Conservation (phyloP, 2,113 vertebrate genomes). For the Lasiurus borealis region DNA sequence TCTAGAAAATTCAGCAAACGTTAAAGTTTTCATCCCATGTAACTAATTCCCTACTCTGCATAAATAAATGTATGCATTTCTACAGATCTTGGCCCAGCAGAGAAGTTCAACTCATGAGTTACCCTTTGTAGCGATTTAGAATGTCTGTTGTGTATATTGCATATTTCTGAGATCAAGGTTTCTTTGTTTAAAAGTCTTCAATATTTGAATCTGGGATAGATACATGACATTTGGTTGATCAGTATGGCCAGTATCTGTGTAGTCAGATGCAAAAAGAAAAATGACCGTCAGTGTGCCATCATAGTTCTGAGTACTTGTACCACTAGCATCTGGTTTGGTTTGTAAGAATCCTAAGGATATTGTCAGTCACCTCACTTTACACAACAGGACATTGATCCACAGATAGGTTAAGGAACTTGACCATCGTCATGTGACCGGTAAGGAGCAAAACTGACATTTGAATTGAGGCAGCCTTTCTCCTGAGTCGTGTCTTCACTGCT, state of each 20-base stretch:
- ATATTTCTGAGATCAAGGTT: background rate
- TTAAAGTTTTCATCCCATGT: background rate
- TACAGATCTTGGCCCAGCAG: background rate
- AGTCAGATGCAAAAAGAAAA: background rate
- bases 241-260: background rate
- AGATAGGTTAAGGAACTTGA: background rate
- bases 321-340: background rate
- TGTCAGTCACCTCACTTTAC: background rate
- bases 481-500: background rate
- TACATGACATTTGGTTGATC: background rate
- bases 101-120: background rate
- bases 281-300: background rate
- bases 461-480: background rate
- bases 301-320: background rate
- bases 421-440: background rate
- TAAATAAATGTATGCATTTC: background rate
- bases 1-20: background rate
- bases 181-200: constrained; percentile 47
- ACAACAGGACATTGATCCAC: constrained; percentile 15
- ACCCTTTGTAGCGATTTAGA: background rate
- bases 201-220: constrained; percentile 6
- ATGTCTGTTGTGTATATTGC: background rate
- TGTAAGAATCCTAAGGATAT: background rate
- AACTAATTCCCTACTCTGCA: background rate
- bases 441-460: background rate